These are phyloP conservation scores for Amorpha juglandis DNA, from an alignment of 2,888 invertebrate species.

Conservation along the genomic window DNA sequence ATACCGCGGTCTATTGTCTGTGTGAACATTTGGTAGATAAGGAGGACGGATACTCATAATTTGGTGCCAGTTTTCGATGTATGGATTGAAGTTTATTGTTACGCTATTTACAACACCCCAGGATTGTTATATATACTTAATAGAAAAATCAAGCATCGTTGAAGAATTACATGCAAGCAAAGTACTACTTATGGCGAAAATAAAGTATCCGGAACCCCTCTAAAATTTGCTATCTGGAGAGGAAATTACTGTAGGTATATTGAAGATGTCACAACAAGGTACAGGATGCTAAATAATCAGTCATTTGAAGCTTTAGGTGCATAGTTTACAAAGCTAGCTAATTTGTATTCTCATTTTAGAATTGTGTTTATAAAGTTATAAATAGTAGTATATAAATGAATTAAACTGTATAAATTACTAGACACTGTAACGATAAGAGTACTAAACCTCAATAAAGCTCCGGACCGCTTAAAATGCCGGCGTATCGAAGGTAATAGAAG, in stretches of 20 bases:
- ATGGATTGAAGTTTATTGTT: background rate
- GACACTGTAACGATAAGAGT: conserved; percentile 11
- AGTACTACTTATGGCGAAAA: background rate
- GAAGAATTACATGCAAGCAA: background rate
- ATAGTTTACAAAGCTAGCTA: background rate
- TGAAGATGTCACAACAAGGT: background rate
- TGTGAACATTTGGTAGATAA: conserved; percentile 38
- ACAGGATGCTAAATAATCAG: background rate
- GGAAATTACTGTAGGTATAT: background rate
- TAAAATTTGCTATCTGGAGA: background rate
- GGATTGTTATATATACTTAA: background rate
- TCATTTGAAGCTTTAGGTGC: background rate
- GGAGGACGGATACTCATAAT: conserved; percentile 4
- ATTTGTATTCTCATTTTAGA: background rate
- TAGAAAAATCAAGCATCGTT: background rate
- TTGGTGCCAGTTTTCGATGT: background rate
- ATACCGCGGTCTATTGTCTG: conserved; percentile 65
- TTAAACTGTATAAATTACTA: background rate
- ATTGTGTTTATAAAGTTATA: no score
- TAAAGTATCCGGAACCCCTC: background rate
- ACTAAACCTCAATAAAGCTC: conserved; percentile 32
- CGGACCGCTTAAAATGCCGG: conserved; percentile 41
- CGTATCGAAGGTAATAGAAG: conserved; percentile 37
- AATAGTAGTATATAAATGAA: background rate
- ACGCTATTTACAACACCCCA: background rate